These are phyloP conservation scores for Melopsittacus undulatus DNA, from an alignment of 2,797 vertebrate genomes.

Conservation along the genomic window DNA sequence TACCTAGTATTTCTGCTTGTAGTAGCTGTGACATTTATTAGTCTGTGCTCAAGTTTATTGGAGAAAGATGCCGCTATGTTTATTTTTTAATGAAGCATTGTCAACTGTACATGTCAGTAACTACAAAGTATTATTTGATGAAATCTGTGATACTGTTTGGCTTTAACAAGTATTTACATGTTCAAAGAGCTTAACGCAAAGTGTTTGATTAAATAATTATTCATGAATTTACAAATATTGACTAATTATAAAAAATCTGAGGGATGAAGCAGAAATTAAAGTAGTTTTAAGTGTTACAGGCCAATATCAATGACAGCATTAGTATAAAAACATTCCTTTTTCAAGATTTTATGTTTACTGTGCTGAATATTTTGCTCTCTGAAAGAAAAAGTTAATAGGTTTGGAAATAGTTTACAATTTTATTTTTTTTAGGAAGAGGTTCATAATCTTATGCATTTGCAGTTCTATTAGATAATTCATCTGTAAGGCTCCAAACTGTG, in stretches of 20 bases:
- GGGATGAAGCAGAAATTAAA: background rate
- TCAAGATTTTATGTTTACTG: background rate
- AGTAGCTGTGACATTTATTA: background rate
- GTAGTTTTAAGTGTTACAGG: background rate
- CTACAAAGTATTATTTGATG: background rate
- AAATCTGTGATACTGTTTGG: background rate
- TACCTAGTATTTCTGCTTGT: background rate
- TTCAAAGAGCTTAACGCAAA: background rate
- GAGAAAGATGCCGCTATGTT: background rate
- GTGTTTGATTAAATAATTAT: constrained; percentile 24
- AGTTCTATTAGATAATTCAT: constrained; percentile 38
- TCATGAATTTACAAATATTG: constrained; percentile 9
- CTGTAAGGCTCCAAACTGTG: background rate
- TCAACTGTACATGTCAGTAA: background rate
- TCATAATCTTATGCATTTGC: background rate
- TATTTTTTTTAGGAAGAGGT: background rate
- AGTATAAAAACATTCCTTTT: background rate
- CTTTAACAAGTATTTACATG: background rate
- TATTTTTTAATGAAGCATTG: background rate
- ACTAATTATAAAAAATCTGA: background rate
- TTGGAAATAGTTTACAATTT: background rate
- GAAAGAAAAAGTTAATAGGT: background rate
- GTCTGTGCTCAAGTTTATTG: background rate
- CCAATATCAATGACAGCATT: background rate
- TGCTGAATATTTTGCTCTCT: background rate